Percentiles rank a stretch among this genome's conserved stretches.
Conservation (phyloP, 2,797 vertebrate species). For the Esox masquinongy region DNA sequence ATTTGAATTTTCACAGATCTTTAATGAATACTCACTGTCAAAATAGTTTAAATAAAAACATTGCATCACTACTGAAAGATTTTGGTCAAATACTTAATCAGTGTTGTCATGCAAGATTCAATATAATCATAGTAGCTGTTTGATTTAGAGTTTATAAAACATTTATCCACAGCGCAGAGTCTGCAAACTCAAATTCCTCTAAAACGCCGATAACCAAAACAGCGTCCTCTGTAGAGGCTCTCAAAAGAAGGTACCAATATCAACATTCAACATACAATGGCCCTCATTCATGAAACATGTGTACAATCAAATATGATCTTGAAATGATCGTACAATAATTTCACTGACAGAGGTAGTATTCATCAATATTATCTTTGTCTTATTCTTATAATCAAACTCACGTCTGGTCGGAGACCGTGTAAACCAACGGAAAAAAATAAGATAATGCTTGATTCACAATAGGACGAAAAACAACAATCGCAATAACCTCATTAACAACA, state of each 20-base stretch:
- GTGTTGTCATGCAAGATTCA: background rate
- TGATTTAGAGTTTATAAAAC: background rate
- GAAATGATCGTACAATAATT: no score
- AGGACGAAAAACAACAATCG: no score
- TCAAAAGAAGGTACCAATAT: constrained; percentile 64
- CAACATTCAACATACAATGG: background rate
- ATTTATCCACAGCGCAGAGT: constrained; percentile 29
- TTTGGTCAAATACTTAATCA: background rate
- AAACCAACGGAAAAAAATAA: no score
- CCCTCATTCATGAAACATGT: constrained; percentile 14
- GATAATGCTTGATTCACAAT: no score
- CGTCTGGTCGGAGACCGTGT: no score
- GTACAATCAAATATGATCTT: no score
- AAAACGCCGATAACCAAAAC: constrained; percentile 23
- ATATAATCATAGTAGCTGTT: background rate
- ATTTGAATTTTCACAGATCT: background rate
- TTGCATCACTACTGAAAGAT: background rate
- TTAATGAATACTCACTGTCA: background rate
- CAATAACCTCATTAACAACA: no score
- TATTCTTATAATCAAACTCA: no score
- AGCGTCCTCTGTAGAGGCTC: constrained; percentile 56
- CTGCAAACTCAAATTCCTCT: constrained; percentile 36
- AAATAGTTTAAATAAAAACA: background rate
- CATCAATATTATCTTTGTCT: no score
- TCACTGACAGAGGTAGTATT: no score